These are phyloP conservation scores for Microdon myrmicae DNA, from an alignment of 2,888 invertebrate genomes.

Conservation along the genomic window DNA sequence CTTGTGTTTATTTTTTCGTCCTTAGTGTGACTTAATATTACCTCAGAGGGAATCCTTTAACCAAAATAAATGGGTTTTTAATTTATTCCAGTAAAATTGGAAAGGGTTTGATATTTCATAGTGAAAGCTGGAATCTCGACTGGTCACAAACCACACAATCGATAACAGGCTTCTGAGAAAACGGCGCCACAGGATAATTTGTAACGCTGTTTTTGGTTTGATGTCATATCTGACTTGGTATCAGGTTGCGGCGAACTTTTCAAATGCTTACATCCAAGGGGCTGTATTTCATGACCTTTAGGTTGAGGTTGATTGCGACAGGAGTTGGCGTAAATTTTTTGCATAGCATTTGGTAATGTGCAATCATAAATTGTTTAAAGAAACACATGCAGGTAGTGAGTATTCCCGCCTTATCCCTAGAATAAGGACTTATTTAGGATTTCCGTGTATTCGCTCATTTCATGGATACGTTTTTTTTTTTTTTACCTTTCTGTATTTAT, in stretches of 20 bases:
- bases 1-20: constrained; percentile 1
- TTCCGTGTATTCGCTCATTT: too few species aligned
- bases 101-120: constrained; percentile 27
- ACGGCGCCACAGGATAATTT: constrained; percentile 9
- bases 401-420: too few species aligned
- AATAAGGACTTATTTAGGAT: too few species aligned
- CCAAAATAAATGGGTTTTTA: constrained; percentile 66
- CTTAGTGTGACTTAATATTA: constrained; percentile 54
- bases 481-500: too few species aligned
- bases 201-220: not conserved
- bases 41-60: constrained; percentile 60
- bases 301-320: not conserved
- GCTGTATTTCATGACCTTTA: not conserved
- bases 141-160: constrained; percentile 12
- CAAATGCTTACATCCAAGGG: too few species aligned
- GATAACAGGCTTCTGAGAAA: constrained; percentile 22
- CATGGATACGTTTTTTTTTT: too few species aligned
- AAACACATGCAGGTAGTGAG: too few species aligned
- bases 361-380: too few species aligned
- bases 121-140: not conserved
- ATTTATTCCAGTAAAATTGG: constrained; percentile 59
- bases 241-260: too few species aligned
- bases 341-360: too few species aligned
- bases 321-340: not conserved
- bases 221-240: constrained; percentile 9